Percentiles rank a stretch among this genome's conserved stretches.
These are phyloP conservation scores for Malurus cyaneus DNA, from an alignment of 2,113 vertebrate genomes.

Conservation along the genomic window DNA sequence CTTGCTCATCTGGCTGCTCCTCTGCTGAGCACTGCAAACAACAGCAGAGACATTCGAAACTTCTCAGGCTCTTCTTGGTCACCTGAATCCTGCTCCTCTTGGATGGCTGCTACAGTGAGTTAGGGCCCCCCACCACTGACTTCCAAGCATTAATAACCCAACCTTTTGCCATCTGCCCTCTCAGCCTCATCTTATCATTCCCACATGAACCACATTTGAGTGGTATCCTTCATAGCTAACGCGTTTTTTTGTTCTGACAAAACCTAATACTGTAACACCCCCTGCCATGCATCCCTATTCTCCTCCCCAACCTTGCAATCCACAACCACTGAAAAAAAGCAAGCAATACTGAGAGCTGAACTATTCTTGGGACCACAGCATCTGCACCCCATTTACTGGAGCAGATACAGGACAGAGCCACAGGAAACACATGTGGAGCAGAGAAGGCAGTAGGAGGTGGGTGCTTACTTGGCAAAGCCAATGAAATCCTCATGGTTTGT, in stretches of 20 bases:
- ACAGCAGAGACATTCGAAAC: constrained; percentile 33
- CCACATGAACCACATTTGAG: neutral
- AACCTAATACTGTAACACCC: neutral
- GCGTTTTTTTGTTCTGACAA: neutral
- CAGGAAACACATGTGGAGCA: neutral
- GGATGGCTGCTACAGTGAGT: neutral
- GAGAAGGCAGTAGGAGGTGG: neutral
- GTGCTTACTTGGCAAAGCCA: constrained; percentile 95
- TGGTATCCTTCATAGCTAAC: neutral
- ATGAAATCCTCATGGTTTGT: constrained; percentile 99
- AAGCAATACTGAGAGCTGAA: neutral
- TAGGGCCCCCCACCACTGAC: neutral
- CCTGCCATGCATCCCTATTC: neutral
- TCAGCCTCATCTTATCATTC: neutral
- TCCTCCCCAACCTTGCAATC: neutral
- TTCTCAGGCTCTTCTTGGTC: neutral
- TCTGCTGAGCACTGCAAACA: constrained; percentile 89
- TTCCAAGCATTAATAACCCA: neutral
- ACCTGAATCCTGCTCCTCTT: neutral
- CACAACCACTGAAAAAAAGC: neutral
- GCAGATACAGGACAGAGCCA: neutral
- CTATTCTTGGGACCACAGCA: neutral
- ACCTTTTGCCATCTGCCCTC: neutral
- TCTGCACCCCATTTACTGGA: neutral
- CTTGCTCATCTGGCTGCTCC: constrained; percentile 94